Conservation (phyloP, 2,888 invertebrate species). For the Carcina quercana region DNA sequence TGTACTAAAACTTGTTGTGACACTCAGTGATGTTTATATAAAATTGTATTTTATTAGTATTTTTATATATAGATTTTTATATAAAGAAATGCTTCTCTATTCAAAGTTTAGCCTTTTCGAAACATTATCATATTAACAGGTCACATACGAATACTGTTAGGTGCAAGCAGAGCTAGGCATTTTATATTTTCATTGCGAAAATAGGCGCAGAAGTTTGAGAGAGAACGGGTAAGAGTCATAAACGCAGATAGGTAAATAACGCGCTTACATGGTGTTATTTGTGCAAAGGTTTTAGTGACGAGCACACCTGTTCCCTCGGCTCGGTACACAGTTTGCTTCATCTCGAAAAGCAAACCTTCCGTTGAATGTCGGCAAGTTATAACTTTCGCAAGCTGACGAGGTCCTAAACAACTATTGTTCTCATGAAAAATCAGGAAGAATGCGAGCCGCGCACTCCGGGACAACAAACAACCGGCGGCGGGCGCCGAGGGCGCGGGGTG, state of each 20-base stretch:
- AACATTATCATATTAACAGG: too few relatives aligned
- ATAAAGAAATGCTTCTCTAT: too few relatives aligned
- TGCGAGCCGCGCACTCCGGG: slow-evolving; percentile 22
- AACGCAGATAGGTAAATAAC: slow-evolving; percentile 11
- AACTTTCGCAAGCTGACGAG: slow-evolving; percentile 19
- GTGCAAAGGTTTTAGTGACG: slow-evolving; percentile 9
- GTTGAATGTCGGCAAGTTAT: slow-evolving; percentile 11
- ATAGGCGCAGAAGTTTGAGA: too few relatives aligned
- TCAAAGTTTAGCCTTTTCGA: too few relatives aligned
- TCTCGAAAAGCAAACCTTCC: slow-evolving; percentile 15
- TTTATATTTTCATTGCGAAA: too few relatives aligned
- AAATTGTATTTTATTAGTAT: too few relatives aligned
- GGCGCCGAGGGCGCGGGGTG: slow-evolving; percentile 23
- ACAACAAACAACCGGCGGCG: slow-evolving; percentile 33
- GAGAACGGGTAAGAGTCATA: slow-evolving; percentile 5
- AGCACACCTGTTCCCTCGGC: slow-evolving; percentile 11
- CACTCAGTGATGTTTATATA: too few relatives aligned
- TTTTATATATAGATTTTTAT: too few relatives aligned
- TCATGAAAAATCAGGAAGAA: slow-evolving; percentile 31
- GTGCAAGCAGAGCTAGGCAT: too few relatives aligned
- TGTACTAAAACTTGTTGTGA: too few relatives aligned
- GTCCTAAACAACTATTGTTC: slow-evolving; percentile 24
- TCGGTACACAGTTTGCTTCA: slow-evolving; percentile 8
- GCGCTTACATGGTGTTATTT: slow-evolving; percentile 8
- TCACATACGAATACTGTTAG: too few relatives aligned